Evolutionary conservation across 2,797 vertebrate genomes (phyloP).

Genomic region (Acrossocheilus wenchowensis): DNA sequence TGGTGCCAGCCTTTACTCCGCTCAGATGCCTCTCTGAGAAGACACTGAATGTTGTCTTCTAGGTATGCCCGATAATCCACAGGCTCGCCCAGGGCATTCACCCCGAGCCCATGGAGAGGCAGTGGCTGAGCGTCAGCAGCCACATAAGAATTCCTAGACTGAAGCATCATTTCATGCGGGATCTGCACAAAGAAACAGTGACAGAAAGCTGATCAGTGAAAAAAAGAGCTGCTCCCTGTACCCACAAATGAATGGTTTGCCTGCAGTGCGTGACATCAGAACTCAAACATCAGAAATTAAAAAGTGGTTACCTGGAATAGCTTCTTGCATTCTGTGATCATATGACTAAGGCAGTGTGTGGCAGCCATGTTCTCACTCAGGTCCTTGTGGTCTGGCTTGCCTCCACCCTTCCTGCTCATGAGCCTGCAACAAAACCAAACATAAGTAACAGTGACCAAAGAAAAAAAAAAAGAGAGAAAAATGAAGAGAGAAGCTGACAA

Average conservation of each 20-base stretch:
- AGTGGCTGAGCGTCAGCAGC: conserved; percentile 80
- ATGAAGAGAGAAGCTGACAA: neutral
- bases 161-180: conserved; percentile 84
- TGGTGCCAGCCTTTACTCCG: conserved; percentile 84
- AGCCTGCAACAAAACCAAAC: conserved; percentile 66
- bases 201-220: neutral
- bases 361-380: conserved; percentile 86
- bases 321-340: conserved; percentile 88
- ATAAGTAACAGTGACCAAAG: neutral
- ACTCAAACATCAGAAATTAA: neutral
- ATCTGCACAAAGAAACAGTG: conserved; percentile 68
- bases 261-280: neutral
- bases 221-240: neutral
- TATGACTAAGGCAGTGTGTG: conserved; percentile 83
- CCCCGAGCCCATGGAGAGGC: conserved; percentile 73
- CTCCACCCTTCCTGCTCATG: conserved; percentile 76
- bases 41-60: conserved; percentile 79
- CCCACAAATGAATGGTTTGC: neutral
- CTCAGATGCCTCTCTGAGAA: conserved; percentile 79
- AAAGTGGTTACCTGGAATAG: conserved; percentile 81
- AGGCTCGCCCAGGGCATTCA: conserved; percentile 65
- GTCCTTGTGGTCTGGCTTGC: conserved; percentile 84
- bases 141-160: conserved; percentile 82
- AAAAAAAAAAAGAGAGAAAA: neutral
- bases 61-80: conserved; percentile 77